These are phyloP conservation scores for Sanderia malayensis DNA, from an alignment of 30 jellyfish, hydroid and myxozoan species.

Conservation along the genomic window DNA sequence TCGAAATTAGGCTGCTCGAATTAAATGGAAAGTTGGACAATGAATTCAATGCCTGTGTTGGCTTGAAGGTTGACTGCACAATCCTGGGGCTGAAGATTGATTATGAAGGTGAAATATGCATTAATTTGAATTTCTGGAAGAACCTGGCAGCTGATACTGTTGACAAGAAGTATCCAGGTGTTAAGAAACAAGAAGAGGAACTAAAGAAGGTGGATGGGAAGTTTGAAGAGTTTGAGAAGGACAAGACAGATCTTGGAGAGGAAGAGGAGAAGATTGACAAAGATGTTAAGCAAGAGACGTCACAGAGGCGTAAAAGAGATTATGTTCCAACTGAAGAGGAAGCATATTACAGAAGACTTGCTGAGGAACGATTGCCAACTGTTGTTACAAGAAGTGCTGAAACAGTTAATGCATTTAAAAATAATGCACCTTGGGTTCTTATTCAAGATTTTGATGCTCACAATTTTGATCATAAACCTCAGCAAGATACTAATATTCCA, in stretches of 20 bases:
- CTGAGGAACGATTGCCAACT: constrained; percentile 51
- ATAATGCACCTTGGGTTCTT: constrained; percentile 65
- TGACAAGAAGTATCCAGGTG: constrained; percentile 60
- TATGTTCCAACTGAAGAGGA: constrained; percentile 51
- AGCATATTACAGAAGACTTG: constrained; percentile 24
- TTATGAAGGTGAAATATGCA: constrained; percentile 36
- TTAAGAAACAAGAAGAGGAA: constrained; percentile 46
- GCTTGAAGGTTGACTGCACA: constrained; percentile 38
- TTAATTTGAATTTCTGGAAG: constrained; percentile 49
- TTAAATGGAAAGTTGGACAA: constrained; percentile 41
- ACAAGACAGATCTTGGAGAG: constrained; percentile 14
- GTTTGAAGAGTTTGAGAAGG: constrained; percentile 39
- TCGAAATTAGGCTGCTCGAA: constrained; percentile 20
- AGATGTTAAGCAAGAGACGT: constrained; percentile 28
- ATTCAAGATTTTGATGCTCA: constrained; percentile 35
- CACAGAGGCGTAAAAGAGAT: constrained; percentile 27
- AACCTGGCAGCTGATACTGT: constrained; percentile 33
- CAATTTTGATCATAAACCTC: constrained; percentile 46
- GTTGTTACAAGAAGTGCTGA: constrained; percentile 60
- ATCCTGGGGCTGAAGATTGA: constrained; percentile 40
- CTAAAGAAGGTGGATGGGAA: constrained; percentile 49
- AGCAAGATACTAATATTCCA: constrained; percentile 24
- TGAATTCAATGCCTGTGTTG: constrained; percentile 62
- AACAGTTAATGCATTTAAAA: constrained; percentile 38
- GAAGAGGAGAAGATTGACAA: constrained; percentile 39